Conservation (phyloP, 2,888 invertebrate species). For the Eurytoma californica region DNA sequence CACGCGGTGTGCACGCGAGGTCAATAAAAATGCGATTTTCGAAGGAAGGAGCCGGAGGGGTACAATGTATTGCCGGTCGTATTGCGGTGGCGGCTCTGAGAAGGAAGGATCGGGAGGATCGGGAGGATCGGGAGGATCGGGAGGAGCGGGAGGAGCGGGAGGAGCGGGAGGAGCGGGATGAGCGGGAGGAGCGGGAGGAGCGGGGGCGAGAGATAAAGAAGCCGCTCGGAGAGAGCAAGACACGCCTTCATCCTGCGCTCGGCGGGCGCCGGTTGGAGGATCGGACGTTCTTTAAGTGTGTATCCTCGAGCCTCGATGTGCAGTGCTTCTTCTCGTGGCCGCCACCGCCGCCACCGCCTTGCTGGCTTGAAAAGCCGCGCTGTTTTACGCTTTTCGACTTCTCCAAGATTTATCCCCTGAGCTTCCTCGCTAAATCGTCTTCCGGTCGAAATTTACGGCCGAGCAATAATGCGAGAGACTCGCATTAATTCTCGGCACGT, state of each 20-base stretch:
- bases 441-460: slow-evolving; percentile 74
- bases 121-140: slow-evolving; percentile 10
- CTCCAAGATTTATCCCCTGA: slow-evolving; percentile 74
- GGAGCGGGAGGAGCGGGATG: slow-evolving; percentile 1
- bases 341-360: no score
- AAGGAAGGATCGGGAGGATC: not conserved
- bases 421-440: slow-evolving; percentile 75
- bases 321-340: slow-evolving; percentile 14
- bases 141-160: not conserved
- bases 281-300: slow-evolving; percentile 62
- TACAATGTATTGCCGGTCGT: no score
- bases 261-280: slow-evolving; percentile 54
- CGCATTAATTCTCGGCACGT: slow-evolving; percentile 54
- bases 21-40: slow-evolving; percentile 59
- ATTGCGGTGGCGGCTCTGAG: no score
- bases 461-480: slow-evolving; percentile 59
- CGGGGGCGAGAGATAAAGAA: not conserved
- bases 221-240: slow-evolving; percentile 24
- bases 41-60: not conserved
- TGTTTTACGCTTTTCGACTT: slow-evolving; percentile 74
- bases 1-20: slow-evolving; percentile 8
- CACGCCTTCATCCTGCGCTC: slow-evolving; percentile 47
- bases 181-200: not conserved
- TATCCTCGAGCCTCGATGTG: slow-evolving; percentile 38
- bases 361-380: not conserved